Percentiles rank a stretch among this genome's conserved stretches.
These are phyloP conservation scores for Portevinia maculata DNA, from an alignment of 2,888 invertebrate genomes.

Conservation along the genomic window DNA sequence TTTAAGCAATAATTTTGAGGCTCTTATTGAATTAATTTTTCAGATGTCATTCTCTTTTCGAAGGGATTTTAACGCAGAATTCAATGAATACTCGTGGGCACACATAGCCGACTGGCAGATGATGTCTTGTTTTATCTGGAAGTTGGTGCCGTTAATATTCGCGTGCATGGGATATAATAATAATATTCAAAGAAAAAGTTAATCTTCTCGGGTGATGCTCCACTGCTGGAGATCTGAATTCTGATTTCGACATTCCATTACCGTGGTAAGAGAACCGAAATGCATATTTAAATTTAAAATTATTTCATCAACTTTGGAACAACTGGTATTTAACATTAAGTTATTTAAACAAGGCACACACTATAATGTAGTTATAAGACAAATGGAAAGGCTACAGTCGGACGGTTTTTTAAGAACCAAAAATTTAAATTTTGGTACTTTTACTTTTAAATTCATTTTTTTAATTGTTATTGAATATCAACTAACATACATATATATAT, in stretches of 20 bases:
- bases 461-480: too few relatives aligned
- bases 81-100: background rate
- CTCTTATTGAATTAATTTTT: conserved; percentile 45
- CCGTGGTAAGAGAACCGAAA: background rate
- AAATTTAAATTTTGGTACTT: too few relatives aligned
- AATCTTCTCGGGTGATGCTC: conserved; percentile 1
- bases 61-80: conserved; percentile 1
- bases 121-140: background rate
- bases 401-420: too few relatives aligned
- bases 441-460: too few relatives aligned
- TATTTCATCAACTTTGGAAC: too few relatives aligned
- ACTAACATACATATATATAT: too few relatives aligned
- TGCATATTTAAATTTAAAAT: conserved; percentile 1
- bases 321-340: background rate
- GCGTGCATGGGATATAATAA: conserved; percentile 17
- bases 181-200: conserved; percentile 34
- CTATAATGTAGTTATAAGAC: too few relatives aligned
- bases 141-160: background rate
- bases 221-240: background rate
- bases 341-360: background rate
- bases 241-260: conserved; percentile 27
- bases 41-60: background rate
- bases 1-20: conserved; percentile 38
- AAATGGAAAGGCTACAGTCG: too few relatives aligned
- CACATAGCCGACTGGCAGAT: background rate